Percentiles rank a stretch among this genome's conserved stretches.
Conservation (phyloP, 2,888 invertebrate species). For the Temnothorax rugatulus region DNA sequence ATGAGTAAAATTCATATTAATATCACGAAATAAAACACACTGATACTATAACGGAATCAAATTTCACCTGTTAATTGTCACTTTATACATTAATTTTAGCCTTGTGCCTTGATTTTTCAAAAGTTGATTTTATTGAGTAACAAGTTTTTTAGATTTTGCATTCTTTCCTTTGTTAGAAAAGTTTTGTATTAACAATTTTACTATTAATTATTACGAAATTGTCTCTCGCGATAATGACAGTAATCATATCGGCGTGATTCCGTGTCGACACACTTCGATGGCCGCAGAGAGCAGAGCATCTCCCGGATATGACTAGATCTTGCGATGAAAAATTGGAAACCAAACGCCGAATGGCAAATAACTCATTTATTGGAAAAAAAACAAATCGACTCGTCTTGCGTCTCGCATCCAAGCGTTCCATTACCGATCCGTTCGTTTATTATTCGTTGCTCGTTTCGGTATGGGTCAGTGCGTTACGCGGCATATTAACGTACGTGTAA, state of each 20-base stretch:
- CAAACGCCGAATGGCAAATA: conserved; percentile 24
- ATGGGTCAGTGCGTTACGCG: conserved; percentile 53
- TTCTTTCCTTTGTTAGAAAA: not conserved
- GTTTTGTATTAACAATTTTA: not conserved
- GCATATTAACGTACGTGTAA: conserved; percentile 62
- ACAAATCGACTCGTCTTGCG: conserved; percentile 37
- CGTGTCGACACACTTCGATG: not conserved
- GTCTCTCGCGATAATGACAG: not conserved
- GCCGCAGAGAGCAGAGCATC: not conserved
- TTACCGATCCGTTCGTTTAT: conserved; percentile 55
- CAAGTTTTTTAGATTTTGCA: not conserved
- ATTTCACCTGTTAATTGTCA: not conserved
- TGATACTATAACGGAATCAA: not conserved
- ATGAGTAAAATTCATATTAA: not conserved
- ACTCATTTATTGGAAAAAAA: conserved; percentile 40
- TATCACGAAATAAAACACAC: not conserved
- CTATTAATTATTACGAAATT: not conserved
- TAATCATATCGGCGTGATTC: not conserved
- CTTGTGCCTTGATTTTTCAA: not conserved
- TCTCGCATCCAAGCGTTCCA: conserved; percentile 44
- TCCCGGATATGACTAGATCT: conserved; percentile 14
- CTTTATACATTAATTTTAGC: conserved; percentile 8
- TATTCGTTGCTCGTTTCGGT: conserved; percentile 54
- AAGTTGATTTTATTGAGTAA: not conserved
- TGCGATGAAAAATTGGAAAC: conserved; percentile 7